Conservation (phyloP, 2,797 vertebrate species). For the Adrianichthys oophorus region DNA sequence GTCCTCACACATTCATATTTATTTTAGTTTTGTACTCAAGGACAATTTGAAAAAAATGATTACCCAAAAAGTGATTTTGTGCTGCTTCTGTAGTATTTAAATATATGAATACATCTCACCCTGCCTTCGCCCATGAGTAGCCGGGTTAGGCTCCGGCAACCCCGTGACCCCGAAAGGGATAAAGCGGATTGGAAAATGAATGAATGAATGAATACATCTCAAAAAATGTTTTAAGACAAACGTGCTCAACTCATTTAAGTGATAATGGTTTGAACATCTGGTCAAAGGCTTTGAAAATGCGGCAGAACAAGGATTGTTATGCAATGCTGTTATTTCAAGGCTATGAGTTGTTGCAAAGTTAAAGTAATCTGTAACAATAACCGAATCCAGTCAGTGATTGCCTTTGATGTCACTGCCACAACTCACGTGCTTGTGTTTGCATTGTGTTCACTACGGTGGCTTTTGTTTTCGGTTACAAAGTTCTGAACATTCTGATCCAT, state of each 20-base stretch:
- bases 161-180: too few species aligned
- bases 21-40: too few species aligned
- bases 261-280: constrained; percentile 26
- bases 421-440: constrained; percentile 40
- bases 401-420: constrained; percentile 16
- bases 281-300: constrained; percentile 26
- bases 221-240: constrained; percentile 3
- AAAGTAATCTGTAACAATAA: constrained; percentile 14
- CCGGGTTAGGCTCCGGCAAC: too few species aligned
- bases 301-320: constrained; percentile 29
- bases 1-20: too few species aligned
- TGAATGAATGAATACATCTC: too few species aligned
- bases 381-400: constrained; percentile 6
- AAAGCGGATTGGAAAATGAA: too few species aligned
- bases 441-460: neutral
- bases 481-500: constrained; percentile 38
- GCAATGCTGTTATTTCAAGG: constrained; percentile 40
- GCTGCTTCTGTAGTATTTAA: too few species aligned
- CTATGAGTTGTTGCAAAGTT: constrained; percentile 20
- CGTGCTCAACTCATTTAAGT: constrained; percentile 25
- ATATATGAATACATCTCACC: too few species aligned
- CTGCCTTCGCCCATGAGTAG: too few species aligned
- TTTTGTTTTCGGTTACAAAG: constrained; percentile 21
- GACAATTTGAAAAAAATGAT: too few species aligned
- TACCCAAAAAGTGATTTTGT: too few species aligned